Evolutionary conservation across 2,113 vertebrate genomes (phyloP).

Genomic region (Prinia subflava): DNA sequence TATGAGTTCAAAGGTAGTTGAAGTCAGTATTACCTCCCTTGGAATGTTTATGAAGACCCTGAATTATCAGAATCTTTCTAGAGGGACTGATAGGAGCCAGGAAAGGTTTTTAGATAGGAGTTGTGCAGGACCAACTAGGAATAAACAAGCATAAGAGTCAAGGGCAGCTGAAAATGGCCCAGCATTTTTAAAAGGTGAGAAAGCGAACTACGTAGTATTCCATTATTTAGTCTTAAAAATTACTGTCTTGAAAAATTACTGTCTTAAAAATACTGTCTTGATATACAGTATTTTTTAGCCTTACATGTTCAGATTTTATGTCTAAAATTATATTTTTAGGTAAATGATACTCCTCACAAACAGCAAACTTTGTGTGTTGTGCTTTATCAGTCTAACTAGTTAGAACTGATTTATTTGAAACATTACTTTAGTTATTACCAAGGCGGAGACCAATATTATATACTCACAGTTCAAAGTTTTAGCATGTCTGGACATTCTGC

Average conservation of each 20-base stretch:
- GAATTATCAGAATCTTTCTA: background rate
- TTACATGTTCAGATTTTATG: background rate
- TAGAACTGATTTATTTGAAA: background rate
- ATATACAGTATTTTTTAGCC: background rate
- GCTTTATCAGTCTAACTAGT: background rate
- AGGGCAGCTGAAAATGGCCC: background rate
- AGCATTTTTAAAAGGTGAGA: background rate
- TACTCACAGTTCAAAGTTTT: background rate
- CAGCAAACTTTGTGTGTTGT: background rate
- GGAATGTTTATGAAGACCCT: background rate
- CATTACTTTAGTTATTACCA: background rate
- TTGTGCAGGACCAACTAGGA: background rate
- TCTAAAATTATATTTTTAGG: background rate
- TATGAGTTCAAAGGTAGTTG: background rate
- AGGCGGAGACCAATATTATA: background rate
- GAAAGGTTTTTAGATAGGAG: background rate
- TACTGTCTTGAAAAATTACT: too few species aligned
- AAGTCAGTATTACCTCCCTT: background rate
- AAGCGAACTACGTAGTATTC: background rate
- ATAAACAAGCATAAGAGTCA: background rate
- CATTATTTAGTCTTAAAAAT: background rate
- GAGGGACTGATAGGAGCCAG: accelerated
- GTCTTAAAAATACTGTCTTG: background rate
- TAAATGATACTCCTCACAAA: background rate
- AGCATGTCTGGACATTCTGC: background rate